Evolutionary conservation across 2,888 invertebrate genomes (phyloP).

Genomic region (Tigriopus californicus): DNA sequence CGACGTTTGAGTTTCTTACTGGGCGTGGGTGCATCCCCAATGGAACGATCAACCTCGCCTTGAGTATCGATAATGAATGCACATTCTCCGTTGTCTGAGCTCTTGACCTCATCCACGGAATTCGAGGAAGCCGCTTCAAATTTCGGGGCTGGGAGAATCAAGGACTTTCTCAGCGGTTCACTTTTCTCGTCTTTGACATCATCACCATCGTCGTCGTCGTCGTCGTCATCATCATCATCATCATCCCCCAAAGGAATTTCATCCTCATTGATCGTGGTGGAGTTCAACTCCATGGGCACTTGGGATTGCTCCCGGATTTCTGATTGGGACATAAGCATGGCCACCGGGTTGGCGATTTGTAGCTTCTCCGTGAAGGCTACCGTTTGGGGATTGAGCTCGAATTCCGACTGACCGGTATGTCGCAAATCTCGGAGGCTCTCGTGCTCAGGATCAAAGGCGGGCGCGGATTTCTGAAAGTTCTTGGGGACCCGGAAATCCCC

Average conservation of each 20-base stretch:
- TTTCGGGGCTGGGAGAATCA: background rate
- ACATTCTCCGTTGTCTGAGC: background rate
- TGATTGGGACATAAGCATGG: slow-evolving; percentile 26
- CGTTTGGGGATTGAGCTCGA: slow-evolving; percentile 32
- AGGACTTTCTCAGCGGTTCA: background rate
- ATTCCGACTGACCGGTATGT: slow-evolving; percentile 2
- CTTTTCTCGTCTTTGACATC: background rate
- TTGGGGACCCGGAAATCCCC: slow-evolving; percentile 48
- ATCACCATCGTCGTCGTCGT: slow-evolving; percentile 11
- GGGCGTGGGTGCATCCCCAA: background rate
- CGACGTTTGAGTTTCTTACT: slow-evolving; percentile 15
- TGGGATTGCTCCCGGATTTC: background rate
- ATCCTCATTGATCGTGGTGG: slow-evolving; percentile 22
- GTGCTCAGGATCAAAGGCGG: slow-evolving; percentile 32
- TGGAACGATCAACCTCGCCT: background rate
- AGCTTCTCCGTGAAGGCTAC: slow-evolving; percentile 31
- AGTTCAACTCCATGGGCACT: background rate
- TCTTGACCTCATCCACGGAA: background rate
- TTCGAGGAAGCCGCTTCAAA: background rate
- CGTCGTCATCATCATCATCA: slow-evolving; percentile 20
- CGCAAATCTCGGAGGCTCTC: background rate
- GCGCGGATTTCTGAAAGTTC: slow-evolving; percentile 58
- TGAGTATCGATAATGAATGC: background rate
- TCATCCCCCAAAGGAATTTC: slow-evolving; percentile 24
- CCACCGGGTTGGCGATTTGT: slow-evolving; percentile 61